These are phyloP conservation scores for Hyphantria cunea DNA, from an alignment of 1,140 invertebrate species.

Conservation along the genomic window DNA sequence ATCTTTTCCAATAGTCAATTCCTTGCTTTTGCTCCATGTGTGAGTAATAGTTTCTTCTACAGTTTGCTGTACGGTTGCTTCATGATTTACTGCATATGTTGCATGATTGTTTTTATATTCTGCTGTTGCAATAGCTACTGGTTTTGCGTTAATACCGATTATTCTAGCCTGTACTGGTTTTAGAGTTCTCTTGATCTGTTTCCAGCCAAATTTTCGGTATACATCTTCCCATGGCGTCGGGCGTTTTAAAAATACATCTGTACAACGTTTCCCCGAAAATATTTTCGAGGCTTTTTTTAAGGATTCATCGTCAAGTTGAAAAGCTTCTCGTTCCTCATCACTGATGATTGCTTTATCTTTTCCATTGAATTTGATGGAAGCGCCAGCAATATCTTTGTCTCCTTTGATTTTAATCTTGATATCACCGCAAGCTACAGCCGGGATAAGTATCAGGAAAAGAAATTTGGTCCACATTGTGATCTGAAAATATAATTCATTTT, in stretches of 20 bases:
- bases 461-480: too few species aligned
- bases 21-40: slow-evolving; percentile 18
- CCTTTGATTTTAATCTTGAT: too few species aligned
- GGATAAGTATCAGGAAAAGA: too few species aligned
- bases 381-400: too few species aligned
- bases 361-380: neutral
- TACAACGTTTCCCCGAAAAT: slow-evolving; percentile 27
- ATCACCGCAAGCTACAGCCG: too few species aligned
- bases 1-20: slow-evolving; percentile 4
- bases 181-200: slow-evolving; percentile 27
- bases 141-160: slow-evolving; percentile 7
- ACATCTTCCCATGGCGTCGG: slow-evolving; percentile 40
- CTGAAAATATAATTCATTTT: too few species aligned
- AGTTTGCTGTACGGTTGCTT: slow-evolving; percentile 1
- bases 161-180: slow-evolving; percentile 22
- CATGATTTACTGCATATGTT: neutral
- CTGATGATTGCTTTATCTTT: slow-evolving; percentile 22
- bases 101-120: slow-evolving; percentile 30
- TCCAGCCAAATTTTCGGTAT: slow-evolving; percentile 33
- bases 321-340: slow-evolving; percentile 21
- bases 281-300: slow-evolving; percentile 15
- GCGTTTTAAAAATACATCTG: slow-evolving; percentile 33
- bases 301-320: slow-evolving; percentile 26
- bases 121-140: slow-evolving; percentile 9
- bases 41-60: slow-evolving; percentile 26